Base-by-base conservation (phyloP, 2,113 vertebrate genomes). In the Fulmarus glacialis region DNA sequence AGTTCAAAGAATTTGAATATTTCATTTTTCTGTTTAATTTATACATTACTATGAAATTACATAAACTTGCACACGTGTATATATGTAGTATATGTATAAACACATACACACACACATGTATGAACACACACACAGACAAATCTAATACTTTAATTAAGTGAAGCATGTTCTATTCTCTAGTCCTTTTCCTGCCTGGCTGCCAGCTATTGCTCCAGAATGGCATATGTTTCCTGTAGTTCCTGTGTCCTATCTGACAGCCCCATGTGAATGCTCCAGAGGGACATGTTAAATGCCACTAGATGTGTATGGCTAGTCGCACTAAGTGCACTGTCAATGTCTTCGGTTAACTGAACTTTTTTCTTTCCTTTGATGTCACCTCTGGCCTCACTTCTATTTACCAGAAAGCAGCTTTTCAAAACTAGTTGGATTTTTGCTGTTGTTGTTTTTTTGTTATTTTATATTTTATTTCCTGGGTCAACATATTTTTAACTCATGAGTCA, bases 21-120 rank as follows among this genome's bases (percentile, higher is more conserved):
- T 79, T 72, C 0, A 43, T 20, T 81, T 73, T 90, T 72, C 15
- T 71, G 15, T 91, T 47, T 3, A 64, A 67, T 71, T 78, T 70
- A 27, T 45, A 78, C 6, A 12, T 17, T 72, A 75, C 60, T 23
- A 40, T 60, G 12, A 68, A 67, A 40, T 45, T 43, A 29, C 8
- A n/a, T 64, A 29, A 58, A 71, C 6, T 34, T 66, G 1, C 7
- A 15, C 2, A 0, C 2, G 0, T 42, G 6, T 43, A 3, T 30
- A 6, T 53, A 40, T 53, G 30, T 15, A 38, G 4, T 11, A 4
- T 42, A 15, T 42, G 7, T 48, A 42, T 38, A 72, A 40, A n/a
- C 17, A 52, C 34, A 58, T 8, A 40, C 3, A 17, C 2, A 43
- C 17, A 52, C 11, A 59, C n/a, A 30, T 2, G 40, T 11, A 29